Conservation (phyloP, 1,140 invertebrate genomes). For the Xylocopa sonorina region DNA sequence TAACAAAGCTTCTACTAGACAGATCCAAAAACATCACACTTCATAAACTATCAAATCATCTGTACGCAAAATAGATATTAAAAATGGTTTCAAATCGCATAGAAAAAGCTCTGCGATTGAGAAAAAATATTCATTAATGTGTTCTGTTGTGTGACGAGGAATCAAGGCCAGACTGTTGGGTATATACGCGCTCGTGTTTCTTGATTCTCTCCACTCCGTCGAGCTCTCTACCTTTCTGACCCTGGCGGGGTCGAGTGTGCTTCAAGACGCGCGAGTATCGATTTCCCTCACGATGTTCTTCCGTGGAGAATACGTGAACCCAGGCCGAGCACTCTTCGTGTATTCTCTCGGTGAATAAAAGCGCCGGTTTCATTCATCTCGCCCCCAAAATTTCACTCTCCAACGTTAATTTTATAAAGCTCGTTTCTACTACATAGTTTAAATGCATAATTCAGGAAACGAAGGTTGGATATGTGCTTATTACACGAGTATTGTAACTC, state of each 20-base stretch:
- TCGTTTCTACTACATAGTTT: not conserved
- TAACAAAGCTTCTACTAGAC: too few species aligned
- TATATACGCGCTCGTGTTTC: not conserved
- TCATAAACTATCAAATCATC: too few species aligned
- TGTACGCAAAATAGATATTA: too few species aligned
- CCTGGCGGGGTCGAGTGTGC: conserved; percentile 49
- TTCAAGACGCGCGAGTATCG: conserved; percentile 19
- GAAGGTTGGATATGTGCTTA: too few species aligned
- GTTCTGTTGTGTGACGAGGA: too few species aligned
- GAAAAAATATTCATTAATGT: too few species aligned
- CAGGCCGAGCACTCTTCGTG: not conserved
- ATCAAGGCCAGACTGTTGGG: not conserved
- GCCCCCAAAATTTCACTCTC: not conserved
- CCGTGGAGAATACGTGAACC: not conserved
- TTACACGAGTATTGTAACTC: too few species aligned
- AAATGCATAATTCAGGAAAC: not conserved
- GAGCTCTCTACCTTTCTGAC: conserved; percentile 32
- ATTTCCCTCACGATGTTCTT: conserved; percentile 35
- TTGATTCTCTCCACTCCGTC: conserved; percentile 5
- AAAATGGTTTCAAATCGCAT: too few species aligned
- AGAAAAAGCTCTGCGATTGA: too few species aligned
- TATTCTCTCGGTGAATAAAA: not conserved
- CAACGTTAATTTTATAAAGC: not conserved
- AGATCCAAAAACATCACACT: too few species aligned
- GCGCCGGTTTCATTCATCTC: conserved; percentile 25